These are phyloP conservation scores for Ctena decussata DNA, from an alignment of 2,888 invertebrate species.

Conservation along the genomic window DNA sequence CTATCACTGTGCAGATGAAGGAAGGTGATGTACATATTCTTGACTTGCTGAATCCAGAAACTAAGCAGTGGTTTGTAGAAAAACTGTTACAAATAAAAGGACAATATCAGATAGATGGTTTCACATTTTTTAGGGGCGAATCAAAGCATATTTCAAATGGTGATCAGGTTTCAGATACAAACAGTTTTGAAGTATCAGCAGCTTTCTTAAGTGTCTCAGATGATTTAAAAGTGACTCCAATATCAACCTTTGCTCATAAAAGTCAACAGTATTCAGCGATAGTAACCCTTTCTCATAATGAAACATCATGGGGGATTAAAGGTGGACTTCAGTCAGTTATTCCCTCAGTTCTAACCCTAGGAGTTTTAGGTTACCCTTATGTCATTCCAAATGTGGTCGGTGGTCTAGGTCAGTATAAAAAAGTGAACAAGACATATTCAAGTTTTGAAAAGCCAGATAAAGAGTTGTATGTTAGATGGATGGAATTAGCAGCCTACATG, in stretches of 20 bases:
- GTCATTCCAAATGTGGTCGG: constrained; percentile 98
- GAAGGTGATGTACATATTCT: constrained; percentile 92
- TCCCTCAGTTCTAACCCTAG: constrained; percentile 90
- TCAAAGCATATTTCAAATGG: constrained; percentile 70
- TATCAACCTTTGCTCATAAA: constrained; percentile 93
- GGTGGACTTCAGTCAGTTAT: constrained; percentile 93
- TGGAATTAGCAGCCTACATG: constrained; percentile 94
- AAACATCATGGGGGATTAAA: constrained; percentile 94
- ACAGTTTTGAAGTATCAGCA: constrained; percentile 74
- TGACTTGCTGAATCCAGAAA: constrained; percentile 94
- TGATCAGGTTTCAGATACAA: constrained; percentile 53
- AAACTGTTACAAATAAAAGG: constrained; percentile 91
- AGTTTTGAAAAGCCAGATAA: constrained; percentile 76
- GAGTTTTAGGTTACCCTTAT: constrained; percentile 95
- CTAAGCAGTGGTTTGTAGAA: constrained; percentile 91
- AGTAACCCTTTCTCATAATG: constrained; percentile 93
- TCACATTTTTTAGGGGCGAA: constrained; percentile 93
- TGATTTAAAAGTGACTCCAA: constrained; percentile 89
- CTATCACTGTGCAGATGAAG: constrained; percentile 69
- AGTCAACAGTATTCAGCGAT: constrained; percentile 95
- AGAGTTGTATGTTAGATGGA: constrained; percentile 92
- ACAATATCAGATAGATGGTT: constrained; percentile 93
- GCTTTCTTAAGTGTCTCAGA: constrained; percentile 88
- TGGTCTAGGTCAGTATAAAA: constrained; percentile 89
- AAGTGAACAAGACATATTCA: constrained; percentile 25